Conservation (phyloP, 1,140 invertebrate species). For the Drosophila sp. region DNA sequence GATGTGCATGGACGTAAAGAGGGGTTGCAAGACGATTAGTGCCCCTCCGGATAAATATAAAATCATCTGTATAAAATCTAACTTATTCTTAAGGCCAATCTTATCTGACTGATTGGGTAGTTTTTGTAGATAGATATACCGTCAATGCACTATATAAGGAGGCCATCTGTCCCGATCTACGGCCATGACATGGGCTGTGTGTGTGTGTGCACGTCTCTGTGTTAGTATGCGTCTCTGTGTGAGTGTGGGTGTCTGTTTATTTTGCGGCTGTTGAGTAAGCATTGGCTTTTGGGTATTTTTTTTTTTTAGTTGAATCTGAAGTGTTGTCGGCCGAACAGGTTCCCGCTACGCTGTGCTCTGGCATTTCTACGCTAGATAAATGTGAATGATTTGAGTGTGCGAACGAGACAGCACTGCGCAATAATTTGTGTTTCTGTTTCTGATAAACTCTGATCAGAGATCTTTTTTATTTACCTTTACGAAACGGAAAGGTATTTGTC, state of each 20-base stretch:
- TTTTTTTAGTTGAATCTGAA: conserved; percentile 53
- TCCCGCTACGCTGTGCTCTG: conserved; percentile 15
- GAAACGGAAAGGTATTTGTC: conserved; percentile 24
- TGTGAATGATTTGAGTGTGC: conserved; percentile 29
- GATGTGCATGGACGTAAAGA: not conserved
- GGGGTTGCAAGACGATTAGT: not conserved
- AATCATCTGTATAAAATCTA: too few relatives aligned
- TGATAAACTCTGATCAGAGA: conserved; percentile 41
- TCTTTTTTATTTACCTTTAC: conserved; percentile 36
- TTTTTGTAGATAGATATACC: not conserved
- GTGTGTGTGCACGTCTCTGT: not conserved
- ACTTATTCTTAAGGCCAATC: too few relatives aligned
- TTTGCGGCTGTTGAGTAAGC: conserved; percentile 55
- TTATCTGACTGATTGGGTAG: too few relatives aligned
- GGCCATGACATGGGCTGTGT: conserved; percentile 3
- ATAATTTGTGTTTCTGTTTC: conserved; percentile 17
- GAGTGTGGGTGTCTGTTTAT: conserved; percentile 40
- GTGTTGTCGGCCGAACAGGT: conserved; percentile 54
- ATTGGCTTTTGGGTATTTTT: conserved; percentile 44
- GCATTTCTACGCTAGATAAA: conserved; percentile 14
- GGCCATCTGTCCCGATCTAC: not conserved
- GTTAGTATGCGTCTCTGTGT: conserved; percentile 4
- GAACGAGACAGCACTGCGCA: conserved; percentile 34
- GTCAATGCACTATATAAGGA: not conserved
- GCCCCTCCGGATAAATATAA: too few relatives aligned